Conservation (phyloP, 1,140 invertebrate genomes). For the Subanguina moxae region DNA sequence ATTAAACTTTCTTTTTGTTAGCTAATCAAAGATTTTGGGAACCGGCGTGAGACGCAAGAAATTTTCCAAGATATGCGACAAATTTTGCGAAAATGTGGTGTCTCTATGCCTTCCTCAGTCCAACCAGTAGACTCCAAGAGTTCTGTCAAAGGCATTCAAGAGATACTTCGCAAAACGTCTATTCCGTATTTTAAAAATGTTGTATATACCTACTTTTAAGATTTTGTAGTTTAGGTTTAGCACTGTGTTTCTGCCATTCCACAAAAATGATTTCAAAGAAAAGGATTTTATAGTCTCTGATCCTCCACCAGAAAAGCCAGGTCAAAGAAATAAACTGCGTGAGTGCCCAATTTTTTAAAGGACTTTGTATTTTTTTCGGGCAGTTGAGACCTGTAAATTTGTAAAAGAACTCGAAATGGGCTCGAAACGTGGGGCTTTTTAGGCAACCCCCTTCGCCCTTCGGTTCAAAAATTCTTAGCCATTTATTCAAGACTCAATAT, state of each 20-base stretch:
- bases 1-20: too few species aligned
- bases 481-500: too few species aligned
- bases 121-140: neutral
- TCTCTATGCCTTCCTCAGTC: neutral
- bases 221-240: neutral
- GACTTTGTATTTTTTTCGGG: neutral
- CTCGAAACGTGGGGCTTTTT: neutral
- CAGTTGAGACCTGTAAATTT: too few species aligned
- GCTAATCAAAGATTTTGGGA: too few species aligned
- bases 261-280: slow-evolving; percentile 6
- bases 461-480: neutral
- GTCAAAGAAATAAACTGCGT: neutral
- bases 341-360: neutral
- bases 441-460: neutral
- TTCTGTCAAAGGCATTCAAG: neutral
- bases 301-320: neutral
- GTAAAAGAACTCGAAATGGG: neutral
- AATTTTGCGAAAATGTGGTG: neutral
- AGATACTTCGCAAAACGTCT: neutral
- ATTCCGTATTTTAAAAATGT: neutral
- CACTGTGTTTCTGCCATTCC: neutral
- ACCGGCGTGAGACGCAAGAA: too few species aligned
- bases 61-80: neutral
- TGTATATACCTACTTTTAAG: too few species aligned
- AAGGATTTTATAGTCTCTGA: neutral